Conservation (phyloP, 2,797 vertebrate species). For the Podargus strigoides region DNA sequence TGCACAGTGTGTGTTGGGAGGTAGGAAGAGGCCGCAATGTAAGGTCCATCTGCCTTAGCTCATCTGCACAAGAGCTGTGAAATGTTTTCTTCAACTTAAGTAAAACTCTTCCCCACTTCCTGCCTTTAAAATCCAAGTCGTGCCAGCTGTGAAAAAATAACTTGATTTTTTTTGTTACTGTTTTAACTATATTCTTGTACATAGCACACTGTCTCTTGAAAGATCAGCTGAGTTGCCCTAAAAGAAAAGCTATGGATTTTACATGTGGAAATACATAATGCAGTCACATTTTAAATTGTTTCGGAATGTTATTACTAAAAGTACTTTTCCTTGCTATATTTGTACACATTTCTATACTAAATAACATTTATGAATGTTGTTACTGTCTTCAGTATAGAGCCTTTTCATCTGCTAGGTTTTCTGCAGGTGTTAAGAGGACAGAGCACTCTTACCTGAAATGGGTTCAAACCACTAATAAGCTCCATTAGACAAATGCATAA, state of each 20-base stretch:
- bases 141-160: neutral
- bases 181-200: neutral
- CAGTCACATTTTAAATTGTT: neutral
- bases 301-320: neutral
- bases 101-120: neutral
- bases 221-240: neutral
- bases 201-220: neutral
- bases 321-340: neutral
- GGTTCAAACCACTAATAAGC: neutral
- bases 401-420: neutral
- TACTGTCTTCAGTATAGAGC: neutral
- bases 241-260: neutral
- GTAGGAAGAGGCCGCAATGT: neutral
- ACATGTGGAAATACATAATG: accelerated
- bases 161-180: neutral
- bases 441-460: neutral
- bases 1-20: accelerated
- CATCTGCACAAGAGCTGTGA: neutral
- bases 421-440: neutral
- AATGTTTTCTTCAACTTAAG: neutral
- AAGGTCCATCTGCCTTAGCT: neutral
- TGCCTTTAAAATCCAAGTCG: neutral
- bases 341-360: neutral
- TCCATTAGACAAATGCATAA: neutral
- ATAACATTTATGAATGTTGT: neutral